Evolutionary conservation across 2,888 invertebrate species (phyloP).

Genomic region (Apodemia mormo): DNA sequence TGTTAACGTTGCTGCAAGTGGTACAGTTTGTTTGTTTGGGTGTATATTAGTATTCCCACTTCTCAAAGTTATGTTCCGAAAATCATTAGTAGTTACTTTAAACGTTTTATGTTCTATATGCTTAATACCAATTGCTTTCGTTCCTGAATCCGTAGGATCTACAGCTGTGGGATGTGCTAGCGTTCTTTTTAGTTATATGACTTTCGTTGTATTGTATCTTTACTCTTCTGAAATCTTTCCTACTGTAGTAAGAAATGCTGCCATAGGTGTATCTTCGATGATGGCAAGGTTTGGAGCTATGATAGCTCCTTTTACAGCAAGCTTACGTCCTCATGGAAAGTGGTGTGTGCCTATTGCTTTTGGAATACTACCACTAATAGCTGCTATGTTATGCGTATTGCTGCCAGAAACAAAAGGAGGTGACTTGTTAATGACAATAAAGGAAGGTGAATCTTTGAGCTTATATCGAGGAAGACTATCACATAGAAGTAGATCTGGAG

Average conservation of each 20-base stretch:
- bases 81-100: slow-evolving; percentile 80
- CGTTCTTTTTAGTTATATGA: slow-evolving; percentile 89
- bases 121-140: slow-evolving; percentile 82
- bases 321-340: slow-evolving; percentile 73
- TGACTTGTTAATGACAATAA: slow-evolving; percentile 87
- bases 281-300: slow-evolving; percentile 92
- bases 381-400: slow-evolving; percentile 83
- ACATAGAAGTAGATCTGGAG: neutral
- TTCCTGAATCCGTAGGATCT: slow-evolving; percentile 67
- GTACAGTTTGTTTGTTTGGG: slow-evolving; percentile 80
- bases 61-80: slow-evolving; percentile 84
- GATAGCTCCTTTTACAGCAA: slow-evolving; percentile 89
- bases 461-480: neutral
- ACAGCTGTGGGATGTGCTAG: slow-evolving; percentile 85
- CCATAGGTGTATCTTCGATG: slow-evolving; percentile 92
- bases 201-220: slow-evolving; percentile 88
- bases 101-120: slow-evolving; percentile 82
- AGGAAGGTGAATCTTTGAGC: slow-evolving; percentile 83
- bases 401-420: slow-evolving; percentile 90
- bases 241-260: slow-evolving; percentile 92
- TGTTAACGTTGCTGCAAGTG: slow-evolving; percentile 89
- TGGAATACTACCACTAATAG: slow-evolving; percentile 84
- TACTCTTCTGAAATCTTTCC: slow-evolving; percentile 89
- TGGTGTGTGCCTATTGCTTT: slow-evolving; percentile 88
- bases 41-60: slow-evolving; percentile 83